phyloP scores from a whole-genome alignment of 2,888 invertebrate genomes.

The Thyatira batis region DNA sequence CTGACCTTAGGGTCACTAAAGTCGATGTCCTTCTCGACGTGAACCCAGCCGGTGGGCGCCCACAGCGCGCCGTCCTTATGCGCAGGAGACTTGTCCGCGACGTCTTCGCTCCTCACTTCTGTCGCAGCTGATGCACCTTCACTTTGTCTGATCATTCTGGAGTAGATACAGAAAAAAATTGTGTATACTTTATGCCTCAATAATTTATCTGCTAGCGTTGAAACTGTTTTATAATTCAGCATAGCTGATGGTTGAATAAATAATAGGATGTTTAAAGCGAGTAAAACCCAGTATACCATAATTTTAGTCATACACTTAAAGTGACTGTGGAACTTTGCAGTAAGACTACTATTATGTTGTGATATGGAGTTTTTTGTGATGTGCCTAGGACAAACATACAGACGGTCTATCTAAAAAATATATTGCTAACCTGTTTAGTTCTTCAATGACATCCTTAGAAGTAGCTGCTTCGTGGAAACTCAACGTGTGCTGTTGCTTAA shows the following conservation, averaged over 20 bases:
- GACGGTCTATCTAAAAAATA: not conserved
- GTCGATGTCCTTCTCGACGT: slow-evolving; percentile 89
- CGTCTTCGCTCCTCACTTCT: slow-evolving; percentile 37
- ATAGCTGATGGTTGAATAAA: no score
- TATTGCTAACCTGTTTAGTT: slow-evolving; percentile 84
- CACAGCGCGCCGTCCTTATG: slow-evolving; percentile 85
- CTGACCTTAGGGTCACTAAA: slow-evolving; percentile 90
- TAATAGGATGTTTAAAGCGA: no score
- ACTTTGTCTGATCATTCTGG: slow-evolving; percentile 76
- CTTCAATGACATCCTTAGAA: slow-evolving; percentile 89
- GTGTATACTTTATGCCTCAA: not conserved
- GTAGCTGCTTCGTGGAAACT: slow-evolving; percentile 89
- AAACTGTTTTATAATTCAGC: no score
- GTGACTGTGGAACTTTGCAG: no score
- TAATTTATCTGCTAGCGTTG: no score
- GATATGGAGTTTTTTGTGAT: no score
- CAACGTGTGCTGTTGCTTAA: slow-evolving; percentile 82
- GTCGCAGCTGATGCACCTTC: slow-evolving; percentile 46
- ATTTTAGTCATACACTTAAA: no score
- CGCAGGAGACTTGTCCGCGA: slow-evolving; percentile 34
- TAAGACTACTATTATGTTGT: no score
- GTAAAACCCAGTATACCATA: no score
- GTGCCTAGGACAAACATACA: not conserved
- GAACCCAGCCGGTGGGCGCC: slow-evolving; percentile 90
- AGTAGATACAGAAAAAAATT: slow-evolving; percentile 11